Percentiles rank a stretch among this genome's conserved stretches.
Evolutionary conservation across 2,888 invertebrate genomes (phyloP).

Genomic region (Stramonita haemastoma): DNA sequence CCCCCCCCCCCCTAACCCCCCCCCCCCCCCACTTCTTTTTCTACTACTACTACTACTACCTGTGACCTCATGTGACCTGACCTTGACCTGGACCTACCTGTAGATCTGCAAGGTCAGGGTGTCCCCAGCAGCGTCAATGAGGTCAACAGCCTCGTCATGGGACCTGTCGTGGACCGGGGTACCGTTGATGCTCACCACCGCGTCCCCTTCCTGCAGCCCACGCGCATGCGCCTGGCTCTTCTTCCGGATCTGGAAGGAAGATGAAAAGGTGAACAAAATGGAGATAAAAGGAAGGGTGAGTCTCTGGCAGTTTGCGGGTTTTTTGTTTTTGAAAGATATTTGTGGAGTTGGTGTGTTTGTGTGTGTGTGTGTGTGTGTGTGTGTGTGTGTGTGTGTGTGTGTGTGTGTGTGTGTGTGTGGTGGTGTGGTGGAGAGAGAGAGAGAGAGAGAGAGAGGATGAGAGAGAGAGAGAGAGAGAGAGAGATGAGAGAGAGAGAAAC

Average conservation of each 20-base stretch:
- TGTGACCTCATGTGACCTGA: background rate
- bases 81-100: conserved; percentile 61
- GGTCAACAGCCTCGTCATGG: conserved; percentile 74
- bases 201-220: conserved; percentile 75
- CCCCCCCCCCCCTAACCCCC: background rate
- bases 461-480: too few species aligned
- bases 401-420: too few species aligned
- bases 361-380: too few species aligned
- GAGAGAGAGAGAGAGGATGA: too few species aligned
- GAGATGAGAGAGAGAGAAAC: too few species aligned
- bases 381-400: too few species aligned
- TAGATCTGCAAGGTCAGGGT: conserved; percentile 67
- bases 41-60: too few species aligned
- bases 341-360: too few species aligned
- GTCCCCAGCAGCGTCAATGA: conserved; percentile 70
- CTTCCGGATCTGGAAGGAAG: conserved; percentile 70
- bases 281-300: background rate
- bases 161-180: conserved; percentile 65
- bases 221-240: conserved; percentile 71
- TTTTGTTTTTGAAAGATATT: too few species aligned
- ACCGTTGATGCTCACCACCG: conserved; percentile 74
- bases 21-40: background rate
- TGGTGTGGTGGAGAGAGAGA: too few species aligned
- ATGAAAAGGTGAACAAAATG: background rate
- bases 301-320: too few species aligned